Evolutionary conservation across 2,888 invertebrate genomes (phyloP).

Genomic region (Cantharis rustica): DNA sequence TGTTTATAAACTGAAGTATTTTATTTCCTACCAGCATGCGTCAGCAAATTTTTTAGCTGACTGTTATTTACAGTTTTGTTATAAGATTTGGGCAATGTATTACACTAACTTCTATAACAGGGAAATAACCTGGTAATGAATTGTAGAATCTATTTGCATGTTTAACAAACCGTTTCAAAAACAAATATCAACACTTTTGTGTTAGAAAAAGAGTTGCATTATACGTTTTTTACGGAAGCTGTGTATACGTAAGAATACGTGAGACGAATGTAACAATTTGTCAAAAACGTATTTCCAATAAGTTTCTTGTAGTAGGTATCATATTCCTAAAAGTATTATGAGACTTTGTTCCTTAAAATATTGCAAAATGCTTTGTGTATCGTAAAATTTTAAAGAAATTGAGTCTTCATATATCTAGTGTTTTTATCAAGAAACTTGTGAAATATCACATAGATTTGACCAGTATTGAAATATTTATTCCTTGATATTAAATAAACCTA

Average conservation of each 20-base stretch:
- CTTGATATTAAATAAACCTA: no score
- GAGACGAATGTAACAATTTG: neutral
- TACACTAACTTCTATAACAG: neutral
- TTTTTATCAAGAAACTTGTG: neutral
- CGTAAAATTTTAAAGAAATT: neutral
- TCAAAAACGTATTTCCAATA: neutral
- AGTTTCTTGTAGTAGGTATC: neutral
- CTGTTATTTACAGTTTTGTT: neutral
- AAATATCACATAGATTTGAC: no score
- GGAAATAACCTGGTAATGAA: neutral
- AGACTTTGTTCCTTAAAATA: neutral
- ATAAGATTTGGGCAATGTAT: neutral
- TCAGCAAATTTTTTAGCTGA: neutral
- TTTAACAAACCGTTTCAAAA: neutral
- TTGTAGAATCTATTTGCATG: neutral
- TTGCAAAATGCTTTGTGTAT: neutral
- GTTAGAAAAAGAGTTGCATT: neutral
- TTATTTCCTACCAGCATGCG: neutral
- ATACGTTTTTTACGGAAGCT: neutral
- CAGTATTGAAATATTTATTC: no score
- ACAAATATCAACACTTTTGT: neutral
- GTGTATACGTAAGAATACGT: neutral
- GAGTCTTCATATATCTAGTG: no score
- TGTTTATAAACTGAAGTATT: neutral
- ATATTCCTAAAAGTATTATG: neutral